These are phyloP conservation scores for Oreohelix idahoensis DNA, from an alignment of 1,140 invertebrate genomes.

Conservation along the genomic window DNA sequence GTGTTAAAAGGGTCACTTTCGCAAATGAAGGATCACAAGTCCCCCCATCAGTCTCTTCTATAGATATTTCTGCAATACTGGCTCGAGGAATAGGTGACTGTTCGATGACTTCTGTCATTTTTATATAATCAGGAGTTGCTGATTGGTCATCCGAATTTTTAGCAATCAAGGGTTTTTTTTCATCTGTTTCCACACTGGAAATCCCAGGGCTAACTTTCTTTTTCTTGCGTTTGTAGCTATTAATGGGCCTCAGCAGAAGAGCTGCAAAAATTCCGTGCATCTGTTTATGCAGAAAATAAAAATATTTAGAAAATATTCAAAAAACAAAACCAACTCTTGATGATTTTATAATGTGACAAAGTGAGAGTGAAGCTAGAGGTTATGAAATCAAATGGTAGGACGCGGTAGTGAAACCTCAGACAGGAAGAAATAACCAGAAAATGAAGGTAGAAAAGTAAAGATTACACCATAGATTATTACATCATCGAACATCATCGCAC, in stretches of 20 bases:
- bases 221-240: slow-evolving; percentile 1
- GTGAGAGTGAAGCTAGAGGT: no score
- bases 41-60: background rate
- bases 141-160: background rate
- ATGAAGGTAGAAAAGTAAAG: no score
- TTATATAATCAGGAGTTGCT: background rate
- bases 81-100: background rate
- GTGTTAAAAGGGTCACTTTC: background rate
- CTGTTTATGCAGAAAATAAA: background rate
- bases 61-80: background rate
- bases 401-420: no score
- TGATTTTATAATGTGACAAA: no score
- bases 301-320: background rate
- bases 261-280: slow-evolving; percentile 9
- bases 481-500: no score
- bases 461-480: no score
- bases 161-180: background rate
- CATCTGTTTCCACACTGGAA: background rate
- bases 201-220: background rate
- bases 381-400: no score
- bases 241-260: slow-evolving; percentile 3
- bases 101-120: background rate
- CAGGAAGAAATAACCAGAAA: no score
- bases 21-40: background rate
- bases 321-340: background rate